phyloP scores from a whole-genome alignment of 2,888 invertebrate genomes.

The Himalopsyche kuldschensis region DNA sequence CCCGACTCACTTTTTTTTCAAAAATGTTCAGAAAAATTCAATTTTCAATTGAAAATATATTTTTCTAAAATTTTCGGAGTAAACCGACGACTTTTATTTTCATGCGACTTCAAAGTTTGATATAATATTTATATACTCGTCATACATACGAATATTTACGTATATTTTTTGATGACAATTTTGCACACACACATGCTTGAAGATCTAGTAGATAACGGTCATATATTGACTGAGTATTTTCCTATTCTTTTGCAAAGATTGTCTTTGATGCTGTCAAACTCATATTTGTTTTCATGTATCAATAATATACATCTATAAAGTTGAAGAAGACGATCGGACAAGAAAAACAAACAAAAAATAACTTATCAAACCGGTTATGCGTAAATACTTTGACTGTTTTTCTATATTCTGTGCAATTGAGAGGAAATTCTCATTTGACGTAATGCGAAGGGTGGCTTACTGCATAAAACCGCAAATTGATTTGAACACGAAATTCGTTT shows the following conservation, averaged over 20 bases:
- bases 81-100: no score
- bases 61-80: no score
- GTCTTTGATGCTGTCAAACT: not conserved
- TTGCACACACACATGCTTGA: no score
- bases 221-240: not conserved
- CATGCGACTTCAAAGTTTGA: no score
- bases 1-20: no score
- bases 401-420: not conserved
- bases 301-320: not conserved
- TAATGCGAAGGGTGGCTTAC: not conserved
- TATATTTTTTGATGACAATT: no score
- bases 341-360: not conserved
- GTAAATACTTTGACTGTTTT: not conserved
- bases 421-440: not conserved
- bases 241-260: not conserved
- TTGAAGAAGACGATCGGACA: not conserved
- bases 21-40: no score
- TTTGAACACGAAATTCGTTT: not conserved
- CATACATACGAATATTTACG: no score
- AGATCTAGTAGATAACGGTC: no score
- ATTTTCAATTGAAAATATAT: no score
- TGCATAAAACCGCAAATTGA: slow-evolving; percentile 7
- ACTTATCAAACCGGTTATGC: not conserved
- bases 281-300: not conserved
- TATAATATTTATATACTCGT: no score